Evolutionary conservation across 2,888 invertebrate species (phyloP).

Genomic region (Melolontha melolontha): DNA sequence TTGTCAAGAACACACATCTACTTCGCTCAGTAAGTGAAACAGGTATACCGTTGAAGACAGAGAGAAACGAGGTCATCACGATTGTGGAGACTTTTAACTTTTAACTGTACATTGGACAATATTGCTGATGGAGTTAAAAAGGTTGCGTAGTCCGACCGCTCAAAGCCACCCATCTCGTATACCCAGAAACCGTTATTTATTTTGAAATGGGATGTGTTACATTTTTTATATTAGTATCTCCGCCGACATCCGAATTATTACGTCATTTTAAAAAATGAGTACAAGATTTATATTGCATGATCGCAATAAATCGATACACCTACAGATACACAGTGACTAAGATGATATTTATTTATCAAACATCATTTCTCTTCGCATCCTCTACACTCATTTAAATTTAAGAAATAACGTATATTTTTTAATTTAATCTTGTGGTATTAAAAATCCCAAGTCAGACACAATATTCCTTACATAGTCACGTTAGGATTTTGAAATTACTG

Average conservation of each 20-base stretch:
- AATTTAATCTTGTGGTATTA: too few species aligned
- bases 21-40: constrained; percentile 13
- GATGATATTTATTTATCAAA: too few species aligned
- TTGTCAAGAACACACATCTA: constrained; percentile 25
- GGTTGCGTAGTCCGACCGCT: constrained; percentile 3
- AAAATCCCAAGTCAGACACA: too few species aligned
- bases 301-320: constrained; percentile 2
- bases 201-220: constrained; percentile 22
- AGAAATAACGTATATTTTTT: too few species aligned
- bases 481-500: too few species aligned
- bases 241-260: constrained; percentile 15
- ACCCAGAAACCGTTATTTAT: constrained; percentile 28
- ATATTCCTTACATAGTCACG: too few species aligned
- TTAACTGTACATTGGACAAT: constrained; percentile 33
- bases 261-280: constrained; percentile 5
- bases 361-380: too few species aligned
- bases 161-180: constrained; percentile 25
- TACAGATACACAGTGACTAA: too few species aligned
- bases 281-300: not conserved
- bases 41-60: not conserved
- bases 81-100: constrained; percentile 14
- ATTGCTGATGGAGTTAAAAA: constrained; percentile 20
- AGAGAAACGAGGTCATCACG: constrained; percentile 30
- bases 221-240: constrained; percentile 18
- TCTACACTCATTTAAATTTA: too few species aligned